Conservation (phyloP, 1,140 invertebrate species). For the Hydropsyche tenuis region DNA sequence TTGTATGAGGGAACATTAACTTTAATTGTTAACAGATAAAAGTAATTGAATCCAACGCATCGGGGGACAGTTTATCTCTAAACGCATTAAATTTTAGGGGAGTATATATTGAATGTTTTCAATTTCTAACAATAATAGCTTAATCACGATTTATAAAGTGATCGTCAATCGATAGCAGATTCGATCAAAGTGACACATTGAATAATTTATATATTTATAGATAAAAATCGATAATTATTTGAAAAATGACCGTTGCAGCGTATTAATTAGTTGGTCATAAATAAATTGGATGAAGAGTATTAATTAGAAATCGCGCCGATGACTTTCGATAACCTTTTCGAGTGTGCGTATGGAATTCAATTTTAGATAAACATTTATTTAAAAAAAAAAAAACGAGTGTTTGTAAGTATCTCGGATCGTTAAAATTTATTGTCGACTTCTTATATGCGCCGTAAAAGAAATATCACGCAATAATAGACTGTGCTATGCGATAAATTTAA, state of each 20-base stretch:
- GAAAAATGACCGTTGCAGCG: not conserved
- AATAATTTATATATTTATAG: too few species aligned
- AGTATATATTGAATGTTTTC: too few species aligned
- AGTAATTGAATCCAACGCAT: conserved; percentile 18
- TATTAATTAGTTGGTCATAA: not conserved
- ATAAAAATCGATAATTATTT: too few species aligned
- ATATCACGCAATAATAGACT: not conserved
- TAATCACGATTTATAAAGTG: too few species aligned
- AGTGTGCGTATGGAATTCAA: not conserved
- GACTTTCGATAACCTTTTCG: not conserved
- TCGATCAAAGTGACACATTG: too few species aligned
- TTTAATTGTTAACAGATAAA: conserved; percentile 23
- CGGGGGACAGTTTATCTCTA: conserved; percentile 3
- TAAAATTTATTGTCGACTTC: not conserved
- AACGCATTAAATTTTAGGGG: too few species aligned
- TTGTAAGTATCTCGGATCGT: not conserved
- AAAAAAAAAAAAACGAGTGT: not conserved
- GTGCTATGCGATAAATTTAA: too few species aligned
- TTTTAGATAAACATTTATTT: not conserved
- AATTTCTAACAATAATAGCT: too few species aligned
- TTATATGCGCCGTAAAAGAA: not conserved
- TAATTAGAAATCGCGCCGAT: not conserved
- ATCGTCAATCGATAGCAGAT: too few species aligned
- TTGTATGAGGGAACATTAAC: not conserved
- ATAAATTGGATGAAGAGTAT: not conserved